Evolutionary conservation across 2,888 invertebrate genomes (phyloP), one percentile per base, ranked within the genome.

Genomic region (Diaphora mendica): DNA sequence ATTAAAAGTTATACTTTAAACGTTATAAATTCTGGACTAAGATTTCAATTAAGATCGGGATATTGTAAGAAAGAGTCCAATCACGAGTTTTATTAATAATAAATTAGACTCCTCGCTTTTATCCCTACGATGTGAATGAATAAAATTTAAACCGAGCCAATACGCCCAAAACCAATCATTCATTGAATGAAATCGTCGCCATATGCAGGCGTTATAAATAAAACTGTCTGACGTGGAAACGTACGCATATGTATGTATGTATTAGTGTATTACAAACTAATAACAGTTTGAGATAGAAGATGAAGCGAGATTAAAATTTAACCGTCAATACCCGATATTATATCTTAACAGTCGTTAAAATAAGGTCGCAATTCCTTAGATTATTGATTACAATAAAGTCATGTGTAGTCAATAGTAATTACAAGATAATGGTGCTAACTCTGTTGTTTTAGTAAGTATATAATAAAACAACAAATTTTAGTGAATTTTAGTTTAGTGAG

Each of bases 81-180:
- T 20, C 11, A 64, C 9, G 15, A 23, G n/a, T 42, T 71, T 66
- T 69, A 69, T 70, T 42, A 59, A 75, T 77, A 71, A 76, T 68
- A 71, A 51, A 76, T 62, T 68, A 69, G 55, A 55, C 33, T 13
- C 62, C 51, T 33, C 39, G 74, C 74, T 73, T 62, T 75, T 76
- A 79, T 80, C 73, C 73, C 67, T 66, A 44, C 44, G 35, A 74
- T 59, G 67, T 79, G 73, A 79, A 79, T 74, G 48, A 75, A 78
- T 79, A 74, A 85, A 74, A 76, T 78, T 72, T 30, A 30, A 62
- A 48, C 65, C 44, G 73, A 76, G 77, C 80, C 70, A 69, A 74
- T 81, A 86, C n/a, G n/a, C n/a, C n/a, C n/a, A n/a, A n/a, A n/a
- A n/a, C 86, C 84, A 85, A 86, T 88, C 84, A 88, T 86, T 86